Percentiles rank a stretch among this genome's conserved stretches.
These are phyloP conservation scores for Macrochelys suwanniensis DNA, from an alignment of 2,797 vertebrate species.

Conservation along the genomic window DNA sequence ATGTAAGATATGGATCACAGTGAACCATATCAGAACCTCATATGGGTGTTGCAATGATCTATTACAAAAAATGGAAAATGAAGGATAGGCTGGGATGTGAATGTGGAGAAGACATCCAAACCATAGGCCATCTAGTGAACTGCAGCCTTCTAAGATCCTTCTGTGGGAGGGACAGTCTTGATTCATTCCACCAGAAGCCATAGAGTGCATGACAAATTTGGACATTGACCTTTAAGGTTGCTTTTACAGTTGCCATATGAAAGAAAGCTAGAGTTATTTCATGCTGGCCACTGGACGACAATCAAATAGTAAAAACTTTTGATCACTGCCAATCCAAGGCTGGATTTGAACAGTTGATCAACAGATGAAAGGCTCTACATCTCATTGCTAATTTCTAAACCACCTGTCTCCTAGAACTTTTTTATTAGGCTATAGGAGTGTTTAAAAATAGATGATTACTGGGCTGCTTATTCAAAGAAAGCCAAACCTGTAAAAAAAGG, in stretches of 20 bases:
- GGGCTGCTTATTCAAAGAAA: background rate
- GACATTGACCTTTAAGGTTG: background rate
- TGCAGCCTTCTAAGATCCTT: background rate
- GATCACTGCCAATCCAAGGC: background rate
- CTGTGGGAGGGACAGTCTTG: background rate
- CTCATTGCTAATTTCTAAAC: constrained; percentile 14
- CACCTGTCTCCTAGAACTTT: background rate
- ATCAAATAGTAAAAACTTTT: background rate
- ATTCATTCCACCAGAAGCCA: background rate
- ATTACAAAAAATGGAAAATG: background rate
- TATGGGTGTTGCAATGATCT: background rate
- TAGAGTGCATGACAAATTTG: background rate
- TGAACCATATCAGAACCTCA: background rate
- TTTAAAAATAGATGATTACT: background rate
- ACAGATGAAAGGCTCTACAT: constrained; percentile 3
- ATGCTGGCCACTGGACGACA: background rate
- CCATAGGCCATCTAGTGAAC: background rate
- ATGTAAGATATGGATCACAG: background rate
- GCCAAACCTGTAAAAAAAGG: background rate
- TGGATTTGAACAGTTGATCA: background rate
- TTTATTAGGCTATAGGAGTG: background rate
- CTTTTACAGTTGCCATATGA: background rate
- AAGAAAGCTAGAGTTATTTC: background rate
- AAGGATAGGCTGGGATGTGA: background rate
- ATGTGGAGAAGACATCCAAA: background rate